Evolutionary conservation across 2,797 vertebrate species (phyloP), one percentile per base, ranked within the genome.

Genomic region (Hippopotamyrus pictus): DNA sequence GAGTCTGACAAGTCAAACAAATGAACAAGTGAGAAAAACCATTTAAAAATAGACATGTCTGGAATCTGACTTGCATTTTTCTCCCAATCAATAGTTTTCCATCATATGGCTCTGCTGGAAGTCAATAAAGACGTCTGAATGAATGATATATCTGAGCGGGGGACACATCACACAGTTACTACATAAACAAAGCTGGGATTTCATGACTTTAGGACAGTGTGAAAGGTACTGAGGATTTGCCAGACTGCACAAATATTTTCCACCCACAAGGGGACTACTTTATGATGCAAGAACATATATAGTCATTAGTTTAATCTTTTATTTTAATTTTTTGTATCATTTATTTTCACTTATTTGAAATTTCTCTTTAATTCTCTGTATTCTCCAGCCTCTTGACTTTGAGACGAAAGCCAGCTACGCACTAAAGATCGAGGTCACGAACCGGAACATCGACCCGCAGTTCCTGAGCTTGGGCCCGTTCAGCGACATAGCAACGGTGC

Each of bases 341-440:
- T 54, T 7, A 57, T 29, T 57, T 19, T 88, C 29, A 17, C n/a
- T 54, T 17, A 41, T 33, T 41, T n/a, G 17, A 87, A 37, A 87
- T 57, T 54, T 17, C 3, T 59, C 53, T 41, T 3, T 51, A 29
- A 46, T 59, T 87, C n/a, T 33, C 17, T 5, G 50, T 33, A 7
- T 48, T n/a, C 11, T 29, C 5, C 51, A 99, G 98, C 97, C 97
- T 89, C 93, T 99, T 59, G 98, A 99, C 94, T 99, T 97, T 85
- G 98, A 99, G 95, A 96, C 96, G 37, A 99, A 97, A 92, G 96
- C 95, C 89, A 97, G 96, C 93, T 99, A 98, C 69, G 96, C 96
- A 0, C 92, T 99, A 88, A 95, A 96, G 92, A 97, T 99, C 90
- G 98, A 99, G 94, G 98, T 96, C 84, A 97, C 98, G 5, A 99